Evolutionary conservation across 2,113 vertebrate genomes (phyloP), one percentile per base, ranked within the genome.

Genomic region (Turnix velox): DNA sequence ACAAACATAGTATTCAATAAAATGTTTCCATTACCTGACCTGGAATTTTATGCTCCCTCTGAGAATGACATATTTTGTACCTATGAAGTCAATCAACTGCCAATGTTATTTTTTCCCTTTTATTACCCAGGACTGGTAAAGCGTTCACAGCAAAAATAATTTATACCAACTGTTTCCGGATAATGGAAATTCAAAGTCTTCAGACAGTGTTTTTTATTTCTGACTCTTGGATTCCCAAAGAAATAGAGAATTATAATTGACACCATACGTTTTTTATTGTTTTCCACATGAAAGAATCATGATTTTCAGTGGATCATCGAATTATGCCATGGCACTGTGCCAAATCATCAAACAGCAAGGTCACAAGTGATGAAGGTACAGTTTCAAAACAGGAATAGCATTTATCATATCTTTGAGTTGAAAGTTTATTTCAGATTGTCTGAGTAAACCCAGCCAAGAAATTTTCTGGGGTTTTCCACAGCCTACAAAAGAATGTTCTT

Each of bases 101-200:
- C 85, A 65, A 5, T 82, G 69, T 87, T 93, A 68, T 91, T 94
- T 93, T 85, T 93, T 18, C n/a, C n/a, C 39, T 93, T 94, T 96
- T 96, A 89, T 91, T 94, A 94, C 65, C 63, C 76, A 87, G 42
- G 18, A 74, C 72, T 84, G 65, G 78, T n/a, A 90, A 72, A 93
- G 57, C 45, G 87, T 84, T 74, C 94, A 87, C 75, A 96, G 87
- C 78, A 90, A 95, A 95, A 87, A 84, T 84, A 87, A 97, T 97
- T 97, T 95, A 94, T 87, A 87, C 45, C 93, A 95, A 95, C 92
- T 95, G 94, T 95, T 96, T 93, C 91, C 73, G 19, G 49, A 80
- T 89, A 90, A 84, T 95, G 65, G 87, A 75, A 95, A 93, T 81
- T 69, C 75, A 96, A 78, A 67, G 85, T 92, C 83, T 82, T 74